phyloP scores from a whole-genome alignment of 1,140 invertebrate genomes.

The Cecropterus lyciades region DNA sequence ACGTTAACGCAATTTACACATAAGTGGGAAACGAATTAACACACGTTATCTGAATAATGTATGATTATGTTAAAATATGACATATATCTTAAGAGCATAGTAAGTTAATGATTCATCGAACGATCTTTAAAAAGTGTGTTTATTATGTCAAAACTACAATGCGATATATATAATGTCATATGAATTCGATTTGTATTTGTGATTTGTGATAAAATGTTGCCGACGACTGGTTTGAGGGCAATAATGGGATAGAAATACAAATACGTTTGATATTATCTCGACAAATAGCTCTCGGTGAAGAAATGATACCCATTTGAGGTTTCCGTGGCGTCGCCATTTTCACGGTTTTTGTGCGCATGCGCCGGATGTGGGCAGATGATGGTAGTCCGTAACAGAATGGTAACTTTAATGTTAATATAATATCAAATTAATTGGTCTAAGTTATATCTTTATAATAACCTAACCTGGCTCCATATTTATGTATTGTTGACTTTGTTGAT shows the following conservation, averaged over 20 bases:
- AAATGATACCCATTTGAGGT: conserved; percentile 70
- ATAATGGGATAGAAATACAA: conserved; percentile 55
- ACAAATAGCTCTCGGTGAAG: conserved; percentile 56
- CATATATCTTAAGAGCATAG: conserved; percentile 17
- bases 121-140: background rate
- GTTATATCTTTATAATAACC: conserved; percentile 50
- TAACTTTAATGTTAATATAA: conserved; percentile 68
- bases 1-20: conserved; percentile 22
- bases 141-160: conserved; percentile 17
- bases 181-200: conserved; percentile 26
- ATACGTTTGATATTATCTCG: conserved; percentile 56
- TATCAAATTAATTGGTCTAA: conserved; percentile 63
- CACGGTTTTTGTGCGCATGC: conserved; percentile 61
- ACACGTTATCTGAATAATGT: conserved; percentile 29
- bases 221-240: conserved; percentile 40
- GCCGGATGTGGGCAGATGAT: conserved; percentile 64
- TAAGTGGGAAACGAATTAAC: conserved; percentile 13
- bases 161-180: conserved; percentile 1
- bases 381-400: conserved; percentile 36
- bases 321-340: conserved; percentile 54
- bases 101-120: background rate
- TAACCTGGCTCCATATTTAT: no score
- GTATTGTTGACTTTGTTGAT: no score
- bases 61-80: conserved; percentile 6
- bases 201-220: conserved; percentile 48